Evolutionary conservation across 2,888 invertebrate species (phyloP), one percentile per base, ranked within the genome.

Genomic region (Campoplex nolae): DNA sequence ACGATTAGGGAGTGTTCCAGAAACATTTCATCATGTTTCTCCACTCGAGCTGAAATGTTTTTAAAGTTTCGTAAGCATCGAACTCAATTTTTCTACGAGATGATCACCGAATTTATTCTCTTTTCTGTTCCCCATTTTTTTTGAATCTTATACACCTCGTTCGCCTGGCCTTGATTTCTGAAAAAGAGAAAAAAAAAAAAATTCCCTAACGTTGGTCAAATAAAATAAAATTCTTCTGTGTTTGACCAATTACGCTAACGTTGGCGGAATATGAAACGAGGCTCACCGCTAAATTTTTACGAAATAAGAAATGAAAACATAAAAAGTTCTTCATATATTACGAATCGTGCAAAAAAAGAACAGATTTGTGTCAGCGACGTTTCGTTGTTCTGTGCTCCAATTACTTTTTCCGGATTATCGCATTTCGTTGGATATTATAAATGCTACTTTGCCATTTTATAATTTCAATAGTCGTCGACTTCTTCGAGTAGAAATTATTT

Each of bases 261-360:
- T 75, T 82, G 42, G 68, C 68, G 18, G 75, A 82, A 82, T 82
- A 75, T 76, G 58, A 82, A 82, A 82, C 82, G 82, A 67, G 68
- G 16, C 32, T 65, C 45, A 7, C 38, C 8, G 48, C 62, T 62
- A 18, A 56, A 56, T 54, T 67, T 56, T 38, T 70, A 58, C 18
- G 56, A 67, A 67, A 74, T 45, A n/a, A 56, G 73, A 23, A 23
- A 6, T 38, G 23, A 51, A 73, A 42, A 74, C 67, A 81, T 56
- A 73, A 42, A 23, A 74, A 74, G 74, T 56, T 42, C n/a, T 23
- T 18, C 65, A 32, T 51, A 32, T 51, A 18, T 28, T 13, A 28
- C 13, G 18, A 18, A 62, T 54, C 38, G 32, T 28, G 48, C 45
- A 42, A 4, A 3, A 54, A 54, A 62, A 51, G 18, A 51, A 58